Percentiles rank a stretch among this genome's conserved stretches.
Conservation (phyloP, 2,888 invertebrate genomes). For the Sinhomidia bicolor region DNA sequence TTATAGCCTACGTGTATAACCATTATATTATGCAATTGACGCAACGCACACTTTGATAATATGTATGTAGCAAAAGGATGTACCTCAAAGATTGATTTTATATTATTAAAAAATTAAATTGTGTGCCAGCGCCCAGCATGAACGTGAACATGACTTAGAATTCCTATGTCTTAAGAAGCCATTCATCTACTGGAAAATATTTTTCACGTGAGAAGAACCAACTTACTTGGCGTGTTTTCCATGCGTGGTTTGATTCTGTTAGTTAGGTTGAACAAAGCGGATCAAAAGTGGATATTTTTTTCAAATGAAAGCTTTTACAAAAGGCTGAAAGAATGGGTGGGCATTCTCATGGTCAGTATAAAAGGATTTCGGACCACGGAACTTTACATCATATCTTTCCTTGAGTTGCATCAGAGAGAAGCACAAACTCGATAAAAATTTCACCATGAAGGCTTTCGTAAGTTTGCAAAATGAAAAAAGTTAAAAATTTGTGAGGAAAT, state of each 20-base stretch:
- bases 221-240: not conserved
- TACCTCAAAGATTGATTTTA: too few relatives aligned
- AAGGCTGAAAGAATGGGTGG: slow-evolving; percentile 60
- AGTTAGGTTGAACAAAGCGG: slow-evolving; percentile 35
- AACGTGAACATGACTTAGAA: too few relatives aligned
- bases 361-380: slow-evolving; percentile 65
- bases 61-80: too few relatives aligned
- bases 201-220: not conserved
- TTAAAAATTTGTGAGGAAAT: not conserved
- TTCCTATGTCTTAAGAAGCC: too few relatives aligned
- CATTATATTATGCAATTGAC: too few relatives aligned
- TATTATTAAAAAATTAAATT: too few relatives aligned
- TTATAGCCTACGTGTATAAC: too few relatives aligned
- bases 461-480: too few relatives aligned
- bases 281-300: slow-evolving; percentile 50
- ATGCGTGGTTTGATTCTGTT: not conserved
- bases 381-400: slow-evolving; percentile 62
- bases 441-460: slow-evolving; percentile 77
- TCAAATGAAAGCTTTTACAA: not conserved
- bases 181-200: not conserved
- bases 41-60: too few relatives aligned
- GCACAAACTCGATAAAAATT: slow-evolving; percentile 48
- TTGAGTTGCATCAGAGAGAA: slow-evolving; percentile 56
- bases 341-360: slow-evolving; percentile 70
- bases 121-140: too few relatives aligned